Conservation (phyloP, 92 coral and sea anemone species). For the Montipora capitata region DNA sequence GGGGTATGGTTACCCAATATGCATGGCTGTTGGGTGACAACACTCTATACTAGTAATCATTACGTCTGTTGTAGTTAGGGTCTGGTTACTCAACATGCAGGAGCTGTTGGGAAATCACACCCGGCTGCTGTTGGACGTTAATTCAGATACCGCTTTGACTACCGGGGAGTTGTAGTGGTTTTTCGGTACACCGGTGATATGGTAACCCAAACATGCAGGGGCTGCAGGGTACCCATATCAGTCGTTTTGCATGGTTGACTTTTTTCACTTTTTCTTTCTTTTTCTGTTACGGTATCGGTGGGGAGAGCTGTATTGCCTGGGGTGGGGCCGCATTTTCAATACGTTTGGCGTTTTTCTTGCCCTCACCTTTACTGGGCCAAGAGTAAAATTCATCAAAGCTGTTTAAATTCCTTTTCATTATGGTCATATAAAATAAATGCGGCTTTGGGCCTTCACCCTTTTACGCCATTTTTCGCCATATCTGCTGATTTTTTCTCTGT, state of each 20-base stretch:
- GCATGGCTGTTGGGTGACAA: neutral
- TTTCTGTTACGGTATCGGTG: neutral
- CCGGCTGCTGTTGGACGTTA: neutral
- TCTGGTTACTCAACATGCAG: neutral
- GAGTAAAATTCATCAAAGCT: neutral
- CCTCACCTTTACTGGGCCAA: neutral
- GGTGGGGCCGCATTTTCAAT: neutral
- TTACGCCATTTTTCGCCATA: neutral
- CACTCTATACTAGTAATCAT: neutral
- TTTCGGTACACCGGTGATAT: neutral
- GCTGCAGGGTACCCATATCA: too few relatives aligned
- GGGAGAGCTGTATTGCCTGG: neutral
- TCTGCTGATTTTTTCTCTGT: neutral
- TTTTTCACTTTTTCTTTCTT: neutral
- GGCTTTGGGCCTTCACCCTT: neutral
- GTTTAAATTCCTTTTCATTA: neutral
- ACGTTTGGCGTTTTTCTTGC: neutral
- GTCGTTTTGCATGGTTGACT: neutral
- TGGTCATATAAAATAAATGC: neutral
- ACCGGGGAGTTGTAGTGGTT: neutral
- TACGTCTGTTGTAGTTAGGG: neutral
- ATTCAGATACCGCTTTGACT: neutral
- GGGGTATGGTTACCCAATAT: neutral
- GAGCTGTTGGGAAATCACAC: neutral
- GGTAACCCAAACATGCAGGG: neutral